phyloP scores from a whole-genome alignment of 2,888 invertebrate genomes.

The Ormyrus rosae region DNA sequence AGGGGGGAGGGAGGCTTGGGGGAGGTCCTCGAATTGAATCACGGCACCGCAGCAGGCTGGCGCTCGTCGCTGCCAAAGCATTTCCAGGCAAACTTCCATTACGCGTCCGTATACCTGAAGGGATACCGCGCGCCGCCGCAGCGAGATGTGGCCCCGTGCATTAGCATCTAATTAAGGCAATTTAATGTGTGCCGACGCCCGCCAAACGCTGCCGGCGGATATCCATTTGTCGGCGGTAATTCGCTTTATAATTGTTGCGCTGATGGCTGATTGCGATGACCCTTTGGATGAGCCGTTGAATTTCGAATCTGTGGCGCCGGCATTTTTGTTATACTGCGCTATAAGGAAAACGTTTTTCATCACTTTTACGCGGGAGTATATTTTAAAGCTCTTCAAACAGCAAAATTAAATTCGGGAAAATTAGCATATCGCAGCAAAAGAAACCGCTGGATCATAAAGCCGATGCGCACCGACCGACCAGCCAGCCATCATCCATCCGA shows the following conservation, averaged over 20 bases:
- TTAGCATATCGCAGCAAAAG: too few species aligned
- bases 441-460: too few species aligned
- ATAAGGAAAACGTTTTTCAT: too few species aligned
- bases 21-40: conserved; percentile 45
- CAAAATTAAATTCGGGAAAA: too few species aligned
- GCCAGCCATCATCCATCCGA: too few species aligned
- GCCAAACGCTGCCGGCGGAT: neutral
- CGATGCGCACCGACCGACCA: too few species aligned
- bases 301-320: too few species aligned
- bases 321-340: too few species aligned
- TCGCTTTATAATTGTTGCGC: conserved; percentile 10
- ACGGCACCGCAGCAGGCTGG: neutral
- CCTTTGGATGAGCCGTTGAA: too few species aligned
- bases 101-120: neutral
- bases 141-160: neutral
- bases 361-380: too few species aligned
- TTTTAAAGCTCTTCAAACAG: too few species aligned
- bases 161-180: conserved; percentile 44
- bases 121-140: conserved; percentile 6
- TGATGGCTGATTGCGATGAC: neutral
- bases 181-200: conserved; percentile 29
- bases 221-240: conserved; percentile 16
- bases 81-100: conserved; percentile 37
- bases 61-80: conserved; percentile 15
- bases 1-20: too few species aligned